Base-by-base conservation (phyloP, 2,888 invertebrate genomes). In the Eumacrocentrus americanus region DNA sequence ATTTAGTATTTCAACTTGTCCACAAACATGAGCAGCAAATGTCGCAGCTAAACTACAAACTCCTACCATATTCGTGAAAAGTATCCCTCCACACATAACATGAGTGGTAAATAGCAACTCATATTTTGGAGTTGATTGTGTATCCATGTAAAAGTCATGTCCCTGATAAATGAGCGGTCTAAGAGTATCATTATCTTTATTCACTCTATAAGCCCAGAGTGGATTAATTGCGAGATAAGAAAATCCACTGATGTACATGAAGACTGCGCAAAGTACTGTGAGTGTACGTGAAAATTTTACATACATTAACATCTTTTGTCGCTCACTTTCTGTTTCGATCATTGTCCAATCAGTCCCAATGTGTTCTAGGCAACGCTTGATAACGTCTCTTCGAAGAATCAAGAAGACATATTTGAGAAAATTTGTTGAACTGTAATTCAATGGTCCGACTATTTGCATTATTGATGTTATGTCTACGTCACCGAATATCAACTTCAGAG, bases 111-210 rank as follows among this genome's bases (percentile, higher is more conserved):
- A 61, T 11, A 58, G 7, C 3, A 61, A 46, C 12, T 61, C 51
- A 52, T 54, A 61, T 37, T 44, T 38, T 2, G 35, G 52, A 18
- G 52, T 23, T 2, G 38, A 6, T 18, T 46, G 34, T 18, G 42
- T 44, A 35, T 61, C 34, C 22, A 63, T 42, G 12, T 51, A 37
- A 0, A 60, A 59, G 0, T 67, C 66, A 20, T 71, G 73, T 9
- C 72, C 67, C 2, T 73, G 77, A 25, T 70, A 74, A 0, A 69
- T 63, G 2, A 72, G 64, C 1, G 64, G 55, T 23, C 56, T 48
- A 1, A 63, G 58, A 5, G 57, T 69, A 4, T 60, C 60, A 35
- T 69, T 68, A 0, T 47, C 9, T n/a, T 60, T 51, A 1, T 63
- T 38, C 3, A 65, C 44, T 12, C 62, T 64, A 2, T 57, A 54